These are phyloP conservation scores for Geopemphigus sp. DNA, from an alignment of 1,140 invertebrate genomes.

Conservation along the genomic window DNA sequence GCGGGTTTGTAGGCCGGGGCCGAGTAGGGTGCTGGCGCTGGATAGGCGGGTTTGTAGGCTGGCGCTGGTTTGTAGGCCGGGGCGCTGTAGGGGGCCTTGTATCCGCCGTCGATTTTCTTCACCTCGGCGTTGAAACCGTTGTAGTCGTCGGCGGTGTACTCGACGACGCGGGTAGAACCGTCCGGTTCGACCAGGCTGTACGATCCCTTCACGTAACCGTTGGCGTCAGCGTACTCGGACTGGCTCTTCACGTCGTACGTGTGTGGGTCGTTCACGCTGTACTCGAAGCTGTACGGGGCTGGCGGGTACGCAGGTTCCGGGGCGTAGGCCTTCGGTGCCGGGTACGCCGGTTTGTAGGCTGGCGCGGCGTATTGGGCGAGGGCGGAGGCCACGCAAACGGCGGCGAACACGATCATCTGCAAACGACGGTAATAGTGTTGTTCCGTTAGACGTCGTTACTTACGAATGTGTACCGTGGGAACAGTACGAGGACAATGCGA, in stretches of 20 bases:
- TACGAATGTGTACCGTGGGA: too few relatives aligned
- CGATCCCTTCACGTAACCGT: slow-evolving; percentile 57
- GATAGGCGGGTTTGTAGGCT: slow-evolving; percentile 38
- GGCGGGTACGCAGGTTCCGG: slow-evolving; percentile 31
- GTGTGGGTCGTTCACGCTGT: slow-evolving; percentile 60
- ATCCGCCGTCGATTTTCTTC: slow-evolving; percentile 52
- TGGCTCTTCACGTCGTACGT: slow-evolving; percentile 65
- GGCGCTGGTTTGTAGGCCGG: slow-evolving; percentile 24
- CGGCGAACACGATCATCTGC: slow-evolving; percentile 61
- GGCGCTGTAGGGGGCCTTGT: slow-evolving; percentile 54
- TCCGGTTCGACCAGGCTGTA: slow-evolving; percentile 59
- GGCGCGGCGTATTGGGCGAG: slow-evolving; percentile 52
- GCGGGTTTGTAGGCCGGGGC: slow-evolving; percentile 48
- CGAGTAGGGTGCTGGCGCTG: slow-evolving; percentile 52
- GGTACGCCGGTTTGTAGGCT: slow-evolving; percentile 52
- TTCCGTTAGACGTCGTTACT: not conserved
- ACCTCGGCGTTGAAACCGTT: slow-evolving; percentile 61
- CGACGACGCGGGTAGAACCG: slow-evolving; percentile 61
- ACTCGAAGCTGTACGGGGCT: slow-evolving; percentile 58
- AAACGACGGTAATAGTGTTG: not conserved
- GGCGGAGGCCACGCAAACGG: slow-evolving; percentile 60
- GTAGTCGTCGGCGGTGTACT: slow-evolving; percentile 69
- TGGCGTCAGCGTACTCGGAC: slow-evolving; percentile 61
- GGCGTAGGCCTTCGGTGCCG: slow-evolving; percentile 48
- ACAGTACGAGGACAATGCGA: too few relatives aligned